These are phyloP conservation scores for Heliocidaris tuberculata DNA, from an alignment of 35 echinoderm and acorn worm genomes.

Conservation along the genomic window DNA sequence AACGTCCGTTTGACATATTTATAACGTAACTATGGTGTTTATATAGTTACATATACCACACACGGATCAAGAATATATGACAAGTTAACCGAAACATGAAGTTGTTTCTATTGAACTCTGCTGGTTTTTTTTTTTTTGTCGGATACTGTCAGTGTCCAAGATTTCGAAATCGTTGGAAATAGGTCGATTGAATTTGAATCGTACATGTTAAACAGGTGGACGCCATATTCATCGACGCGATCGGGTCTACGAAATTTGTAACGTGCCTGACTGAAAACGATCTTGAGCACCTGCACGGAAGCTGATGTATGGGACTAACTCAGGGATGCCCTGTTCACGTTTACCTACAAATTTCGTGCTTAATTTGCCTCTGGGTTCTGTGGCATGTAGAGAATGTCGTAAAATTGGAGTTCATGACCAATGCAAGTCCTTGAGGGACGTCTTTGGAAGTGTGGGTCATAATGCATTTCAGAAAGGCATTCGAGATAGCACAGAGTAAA, in stretches of 20 bases:
- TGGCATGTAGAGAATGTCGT: background rate
- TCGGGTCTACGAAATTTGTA: background rate
- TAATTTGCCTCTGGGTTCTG: background rate
- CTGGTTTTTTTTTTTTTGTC: background rate
- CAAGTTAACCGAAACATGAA: background rate
- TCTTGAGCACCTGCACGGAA: background rate
- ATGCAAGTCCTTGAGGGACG: background rate
- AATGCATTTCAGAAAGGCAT: too few relatives aligned
- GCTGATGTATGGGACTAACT: background rate
- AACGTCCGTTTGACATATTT: too few relatives aligned
- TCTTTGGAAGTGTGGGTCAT: too few relatives aligned
- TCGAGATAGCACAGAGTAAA: too few relatives aligned
- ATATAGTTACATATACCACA: background rate
- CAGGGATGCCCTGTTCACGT: background rate
- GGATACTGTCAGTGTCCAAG: background rate
- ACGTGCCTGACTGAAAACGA: background rate
- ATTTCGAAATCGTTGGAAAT: background rate
- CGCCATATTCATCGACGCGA: background rate
- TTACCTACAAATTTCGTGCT: background rate
- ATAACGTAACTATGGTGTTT: too few relatives aligned
- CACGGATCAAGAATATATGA: background rate
- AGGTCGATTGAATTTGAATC: background rate
- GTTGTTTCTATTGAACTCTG: background rate
- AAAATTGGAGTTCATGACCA: background rate
- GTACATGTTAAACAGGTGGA: background rate